phyloP scores from a whole-genome alignment of 2,797 vertebrate species.

The Pterois miles region DNA sequence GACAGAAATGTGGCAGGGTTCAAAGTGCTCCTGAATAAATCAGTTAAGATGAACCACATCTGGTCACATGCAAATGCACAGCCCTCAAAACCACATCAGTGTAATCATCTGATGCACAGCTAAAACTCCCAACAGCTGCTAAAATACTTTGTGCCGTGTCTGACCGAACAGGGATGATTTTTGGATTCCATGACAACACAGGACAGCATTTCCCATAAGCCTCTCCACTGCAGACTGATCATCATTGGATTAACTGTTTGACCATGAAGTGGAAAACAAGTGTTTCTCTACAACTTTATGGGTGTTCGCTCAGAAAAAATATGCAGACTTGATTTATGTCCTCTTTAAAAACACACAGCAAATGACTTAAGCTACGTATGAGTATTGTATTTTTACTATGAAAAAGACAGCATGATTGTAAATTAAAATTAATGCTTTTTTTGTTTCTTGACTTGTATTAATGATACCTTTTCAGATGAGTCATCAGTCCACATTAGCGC shows the following conservation, averaged over 20 bases:
- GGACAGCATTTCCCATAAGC: conserved; percentile 12
- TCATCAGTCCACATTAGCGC: neutral
- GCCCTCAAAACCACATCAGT: conserved; percentile 8
- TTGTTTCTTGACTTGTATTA: neutral
- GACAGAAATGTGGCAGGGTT: conserved; percentile 34
- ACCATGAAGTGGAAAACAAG: neutral
- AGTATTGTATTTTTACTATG: neutral
- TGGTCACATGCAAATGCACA: conserved; percentile 17
- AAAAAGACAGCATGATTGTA: neutral
- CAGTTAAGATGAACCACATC: conserved; percentile 48
- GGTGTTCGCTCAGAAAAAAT: neutral
- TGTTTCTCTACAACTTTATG: neutral
- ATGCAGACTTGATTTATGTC: neutral
- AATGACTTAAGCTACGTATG: neutral
- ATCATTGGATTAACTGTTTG: conserved; percentile 20
- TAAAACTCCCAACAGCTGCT: conserved; percentile 55
- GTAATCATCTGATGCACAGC: conserved; percentile 52
- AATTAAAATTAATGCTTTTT: neutral
- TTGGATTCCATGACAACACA: conserved; percentile 12
- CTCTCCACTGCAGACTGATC: neutral
- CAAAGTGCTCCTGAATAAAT: conserved; percentile 39
- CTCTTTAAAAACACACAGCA: neutral
- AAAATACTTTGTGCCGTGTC: conserved; percentile 18
- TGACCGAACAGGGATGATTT: conserved; percentile 12
- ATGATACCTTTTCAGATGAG: neutral